Percentiles rank a stretch among this genome's conserved stretches.
These are phyloP conservation scores for Drosophila phalerata DNA, from an alignment of 2,888 invertebrate genomes.

Conservation along the genomic window DNA sequence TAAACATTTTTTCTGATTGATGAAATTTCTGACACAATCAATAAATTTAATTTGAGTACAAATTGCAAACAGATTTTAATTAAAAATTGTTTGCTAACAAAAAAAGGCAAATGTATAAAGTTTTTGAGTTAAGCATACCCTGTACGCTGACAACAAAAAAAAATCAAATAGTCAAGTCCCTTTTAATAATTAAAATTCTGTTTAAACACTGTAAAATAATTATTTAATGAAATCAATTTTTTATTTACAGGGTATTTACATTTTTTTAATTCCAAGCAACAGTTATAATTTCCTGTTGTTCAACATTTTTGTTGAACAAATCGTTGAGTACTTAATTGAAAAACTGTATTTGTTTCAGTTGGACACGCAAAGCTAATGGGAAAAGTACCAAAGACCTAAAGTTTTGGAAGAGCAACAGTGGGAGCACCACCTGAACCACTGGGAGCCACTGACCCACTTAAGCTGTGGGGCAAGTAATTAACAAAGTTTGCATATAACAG, in stretches of 20 bases:
- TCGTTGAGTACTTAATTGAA: conserved; percentile 29
- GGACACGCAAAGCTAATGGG: conserved; percentile 10
- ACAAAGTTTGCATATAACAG: conserved; percentile 57
- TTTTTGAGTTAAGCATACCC: background rate
- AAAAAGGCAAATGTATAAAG: background rate
- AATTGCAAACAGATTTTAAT: background rate
- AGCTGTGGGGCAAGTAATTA: conserved; percentile 60
- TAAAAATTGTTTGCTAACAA: background rate
- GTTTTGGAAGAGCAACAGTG: conserved; percentile 20
- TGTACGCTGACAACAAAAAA: background rate
- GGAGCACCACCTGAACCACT: conserved; percentile 3
- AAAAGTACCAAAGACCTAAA: conserved; percentile 36
- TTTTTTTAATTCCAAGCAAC: background rate
- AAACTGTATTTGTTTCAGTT: conserved; percentile 29
- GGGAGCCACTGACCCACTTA: conserved; percentile 6
- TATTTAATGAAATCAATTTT: background rate
- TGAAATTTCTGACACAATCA: background rate
- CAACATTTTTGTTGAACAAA: conserved; percentile 6
- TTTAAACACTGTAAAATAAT: background rate
- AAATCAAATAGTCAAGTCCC: background rate
- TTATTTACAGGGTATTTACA: background rate
- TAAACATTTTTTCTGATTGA: background rate
- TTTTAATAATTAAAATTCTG: background rate
- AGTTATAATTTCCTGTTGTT: background rate
- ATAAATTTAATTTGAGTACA: background rate